These are phyloP conservation scores for Mamestra brassicae DNA, from an alignment of 2,888 invertebrate species.

Conservation along the genomic window DNA sequence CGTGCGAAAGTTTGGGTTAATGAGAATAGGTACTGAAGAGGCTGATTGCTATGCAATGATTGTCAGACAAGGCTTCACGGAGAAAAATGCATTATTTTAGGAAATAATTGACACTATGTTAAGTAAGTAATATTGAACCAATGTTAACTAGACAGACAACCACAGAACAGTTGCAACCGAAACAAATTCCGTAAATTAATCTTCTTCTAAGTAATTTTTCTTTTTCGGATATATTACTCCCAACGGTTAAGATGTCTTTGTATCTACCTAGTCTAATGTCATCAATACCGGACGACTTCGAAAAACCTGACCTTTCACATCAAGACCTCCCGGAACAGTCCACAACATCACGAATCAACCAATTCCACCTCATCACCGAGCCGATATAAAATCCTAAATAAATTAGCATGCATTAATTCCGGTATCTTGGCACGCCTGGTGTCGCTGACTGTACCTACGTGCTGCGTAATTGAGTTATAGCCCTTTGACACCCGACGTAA, in stretches of 20 bases:
- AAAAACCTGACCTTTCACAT: neutral
- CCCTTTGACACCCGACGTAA: constrained; percentile 89
- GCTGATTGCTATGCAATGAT: constrained; percentile 14
- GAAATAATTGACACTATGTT: neutral
- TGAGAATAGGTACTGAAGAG: constrained; percentile 47
- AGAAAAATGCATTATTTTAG: neutral
- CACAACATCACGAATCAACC: neutral
- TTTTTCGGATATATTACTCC: neutral
- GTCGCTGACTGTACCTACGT: constrained; percentile 70
- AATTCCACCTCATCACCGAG: constrained; percentile 39
- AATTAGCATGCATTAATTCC: constrained; percentile 73
- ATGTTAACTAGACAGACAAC: neutral
- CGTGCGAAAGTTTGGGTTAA: constrained; percentile 49
- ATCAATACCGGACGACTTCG: neutral
- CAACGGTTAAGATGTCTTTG: neutral
- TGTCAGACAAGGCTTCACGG: neutral
- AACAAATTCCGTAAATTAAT: neutral
- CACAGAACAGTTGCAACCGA: no score
- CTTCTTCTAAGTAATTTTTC: no score
- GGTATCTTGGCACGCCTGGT: constrained; percentile 66
- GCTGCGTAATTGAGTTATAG: constrained; percentile 89
- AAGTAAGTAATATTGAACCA: neutral
- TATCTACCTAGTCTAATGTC: neutral
- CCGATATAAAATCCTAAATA: constrained; percentile 67
- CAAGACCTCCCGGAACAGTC: neutral